These are phyloP conservation scores for Agrochola lychnidis DNA, from an alignment of 2,888 invertebrate species.

Conservation along the genomic window DNA sequence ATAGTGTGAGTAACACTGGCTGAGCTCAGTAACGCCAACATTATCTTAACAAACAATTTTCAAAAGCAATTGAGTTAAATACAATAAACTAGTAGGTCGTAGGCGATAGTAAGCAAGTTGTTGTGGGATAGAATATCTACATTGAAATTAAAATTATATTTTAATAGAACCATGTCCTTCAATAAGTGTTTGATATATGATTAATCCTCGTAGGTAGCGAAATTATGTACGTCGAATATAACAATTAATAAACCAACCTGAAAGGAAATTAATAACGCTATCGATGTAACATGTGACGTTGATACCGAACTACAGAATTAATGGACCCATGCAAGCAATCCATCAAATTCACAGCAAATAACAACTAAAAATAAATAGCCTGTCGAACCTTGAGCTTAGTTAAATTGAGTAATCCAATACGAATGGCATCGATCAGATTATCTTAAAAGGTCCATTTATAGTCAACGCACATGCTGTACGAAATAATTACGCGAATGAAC, in stretches of 20 bases:
- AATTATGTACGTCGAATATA: constrained; percentile 14
- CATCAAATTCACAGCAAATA: constrained; percentile 65
- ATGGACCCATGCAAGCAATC: constrained; percentile 57
- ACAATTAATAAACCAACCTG: constrained; percentile 46
- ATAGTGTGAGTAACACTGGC: constrained; percentile 21
- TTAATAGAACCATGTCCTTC: constrained; percentile 13
- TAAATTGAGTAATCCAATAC: constrained; percentile 70
- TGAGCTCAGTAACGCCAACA: constrained; percentile 1
- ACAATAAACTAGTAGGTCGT: constrained; percentile 8
- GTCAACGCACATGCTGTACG: constrained; percentile 66
- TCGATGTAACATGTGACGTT: constrained; percentile 43
- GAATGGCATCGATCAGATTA: constrained; percentile 66
- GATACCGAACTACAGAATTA: constrained; percentile 53
- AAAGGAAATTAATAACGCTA: constrained; percentile 41
- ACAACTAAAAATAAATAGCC: constrained; percentile 61
- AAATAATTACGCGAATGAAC: constrained; percentile 71
- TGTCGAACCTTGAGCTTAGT: constrained; percentile 67
- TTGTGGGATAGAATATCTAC: neutral
- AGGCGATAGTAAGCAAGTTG: constrained; percentile 15
- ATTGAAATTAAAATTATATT: constrained; percentile 5
- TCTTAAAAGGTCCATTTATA: constrained; percentile 70
- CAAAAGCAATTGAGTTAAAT: constrained; percentile 10
- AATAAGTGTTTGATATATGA: constrained; percentile 8
- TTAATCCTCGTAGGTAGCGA: constrained; percentile 16
- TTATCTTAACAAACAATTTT: constrained; percentile 19